These are phyloP conservation scores for Spodoptera frugiperda DNA, from an alignment of 1,140 invertebrate genomes.

Conservation along the genomic window DNA sequence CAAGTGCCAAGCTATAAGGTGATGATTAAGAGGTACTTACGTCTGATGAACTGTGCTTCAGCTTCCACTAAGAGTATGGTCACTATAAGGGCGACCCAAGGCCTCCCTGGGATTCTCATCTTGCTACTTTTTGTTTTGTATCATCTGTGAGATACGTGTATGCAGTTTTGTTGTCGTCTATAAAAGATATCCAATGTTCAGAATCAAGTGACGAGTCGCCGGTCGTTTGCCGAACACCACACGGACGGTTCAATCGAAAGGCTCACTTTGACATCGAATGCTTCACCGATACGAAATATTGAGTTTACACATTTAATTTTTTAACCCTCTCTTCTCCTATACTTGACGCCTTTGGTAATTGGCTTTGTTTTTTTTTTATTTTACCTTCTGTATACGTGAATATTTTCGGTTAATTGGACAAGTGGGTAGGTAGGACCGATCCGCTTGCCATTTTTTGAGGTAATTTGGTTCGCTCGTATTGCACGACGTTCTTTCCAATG, in stretches of 20 bases:
- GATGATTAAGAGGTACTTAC: slow-evolving; percentile 60
- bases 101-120: slow-evolving; percentile 61
- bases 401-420: no score
- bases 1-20: background rate
- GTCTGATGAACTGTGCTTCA: slow-evolving; percentile 59
- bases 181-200: background rate
- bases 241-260: slow-evolving; percentile 26
- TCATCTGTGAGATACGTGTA: slow-evolving; percentile 36
- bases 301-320: background rate
- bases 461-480: no score
- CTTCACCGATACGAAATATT: background rate
- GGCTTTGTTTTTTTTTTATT: background rate
- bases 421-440: no score
- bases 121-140: slow-evolving; percentile 40
- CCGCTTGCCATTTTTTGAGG: no score
- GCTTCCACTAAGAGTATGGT: slow-evolving; percentile 44
- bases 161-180: slow-evolving; percentile 24
- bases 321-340: background rate
- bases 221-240: slow-evolving; percentile 27
- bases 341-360: background rate
- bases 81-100: slow-evolving; percentile 59
- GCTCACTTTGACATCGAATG: slow-evolving; percentile 38
- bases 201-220: background rate
- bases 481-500: no score
- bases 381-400: background rate